These are phyloP conservation scores for Parnassius apollo DNA, from an alignment of 2,888 invertebrate genomes.

Conservation along the genomic window DNA sequence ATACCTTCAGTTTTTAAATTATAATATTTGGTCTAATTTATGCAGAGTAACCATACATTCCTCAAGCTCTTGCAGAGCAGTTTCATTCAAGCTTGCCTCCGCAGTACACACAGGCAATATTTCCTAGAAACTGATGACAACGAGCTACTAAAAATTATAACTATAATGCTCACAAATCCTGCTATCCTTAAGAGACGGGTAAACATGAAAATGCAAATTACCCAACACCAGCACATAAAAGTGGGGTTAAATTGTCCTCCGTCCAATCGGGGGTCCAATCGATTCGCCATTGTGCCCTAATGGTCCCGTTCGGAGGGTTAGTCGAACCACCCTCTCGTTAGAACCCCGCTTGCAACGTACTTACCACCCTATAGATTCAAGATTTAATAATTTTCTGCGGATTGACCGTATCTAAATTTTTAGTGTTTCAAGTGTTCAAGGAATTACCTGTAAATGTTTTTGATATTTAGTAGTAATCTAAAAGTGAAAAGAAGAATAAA, in stretches of 20 bases:
- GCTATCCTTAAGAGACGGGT: conserved; percentile 38
- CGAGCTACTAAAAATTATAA: conserved; percentile 13
- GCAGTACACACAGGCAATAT: too few relatives aligned
- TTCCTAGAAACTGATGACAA: conserved; percentile 1
- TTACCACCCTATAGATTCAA: conserved; percentile 42
- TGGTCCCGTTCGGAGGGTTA: conserved; percentile 50
- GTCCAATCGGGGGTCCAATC: conserved; percentile 53
- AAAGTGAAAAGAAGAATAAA: too few relatives aligned
- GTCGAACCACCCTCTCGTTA: conserved; percentile 47
- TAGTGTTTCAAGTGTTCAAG: conserved; percentile 7
- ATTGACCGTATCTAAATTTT: conserved; percentile 25
- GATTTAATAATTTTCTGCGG: conserved; percentile 22
- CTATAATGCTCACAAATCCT: conserved; percentile 21
- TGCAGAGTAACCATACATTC: too few relatives aligned
- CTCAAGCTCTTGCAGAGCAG: too few relatives aligned
- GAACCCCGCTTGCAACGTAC: conserved; percentile 48
- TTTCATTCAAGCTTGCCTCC: too few relatives aligned
- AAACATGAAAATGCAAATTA: conserved; percentile 69
- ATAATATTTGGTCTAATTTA: too few relatives aligned
- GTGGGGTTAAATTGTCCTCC: conserved; percentile 48
- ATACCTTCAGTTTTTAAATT: too few relatives aligned
- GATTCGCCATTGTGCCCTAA: conserved; percentile 63
- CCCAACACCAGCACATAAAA: conserved; percentile 51
- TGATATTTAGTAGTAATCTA: too few relatives aligned
- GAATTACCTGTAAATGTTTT: too few relatives aligned